Conservation (phyloP, 2,888 invertebrate genomes). For the Amphiduros pacificus region DNA sequence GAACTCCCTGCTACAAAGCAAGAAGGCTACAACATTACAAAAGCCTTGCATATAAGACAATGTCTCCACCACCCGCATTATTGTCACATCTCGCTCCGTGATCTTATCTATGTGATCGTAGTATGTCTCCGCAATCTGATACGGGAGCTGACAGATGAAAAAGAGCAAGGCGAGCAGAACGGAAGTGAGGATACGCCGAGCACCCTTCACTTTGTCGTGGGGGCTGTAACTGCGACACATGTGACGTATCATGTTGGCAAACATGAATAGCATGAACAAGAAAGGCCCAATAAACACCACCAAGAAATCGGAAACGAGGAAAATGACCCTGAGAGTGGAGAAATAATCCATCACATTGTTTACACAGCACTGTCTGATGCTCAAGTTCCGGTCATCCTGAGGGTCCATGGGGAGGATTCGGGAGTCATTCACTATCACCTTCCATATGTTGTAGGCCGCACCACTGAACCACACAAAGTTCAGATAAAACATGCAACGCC, state of each 20-base stretch:
- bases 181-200: conserved; percentile 12
- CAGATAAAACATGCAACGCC: conserved; percentile 49
- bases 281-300: conserved; percentile 19
- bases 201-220: neutral
- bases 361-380: conserved; percentile 18
- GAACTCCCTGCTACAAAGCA: conserved; percentile 9
- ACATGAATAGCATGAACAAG: conserved; percentile 6
- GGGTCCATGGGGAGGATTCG: neutral
- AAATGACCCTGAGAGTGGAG: conserved; percentile 6
- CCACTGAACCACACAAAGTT: conserved; percentile 53
- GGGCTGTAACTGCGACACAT: neutral
- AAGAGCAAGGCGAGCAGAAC: conserved; percentile 12
- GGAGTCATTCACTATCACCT: conserved; percentile 22
- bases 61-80: conserved; percentile 5
- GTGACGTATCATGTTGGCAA: neutral
- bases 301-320: conserved; percentile 10
- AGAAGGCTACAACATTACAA: conserved; percentile 18
- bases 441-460: conserved; percentile 51
- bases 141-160: conserved; percentile 22
- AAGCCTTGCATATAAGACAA: conserved; percentile 19
- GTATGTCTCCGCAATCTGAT: conserved; percentile 8
- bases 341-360: conserved; percentile 3
- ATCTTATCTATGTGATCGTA: neutral
- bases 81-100: neutral
- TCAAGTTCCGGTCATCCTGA: conserved; percentile 4